Conservation (phyloP, 2,113 vertebrate genomes). For the Atlantisia rogersi region DNA sequence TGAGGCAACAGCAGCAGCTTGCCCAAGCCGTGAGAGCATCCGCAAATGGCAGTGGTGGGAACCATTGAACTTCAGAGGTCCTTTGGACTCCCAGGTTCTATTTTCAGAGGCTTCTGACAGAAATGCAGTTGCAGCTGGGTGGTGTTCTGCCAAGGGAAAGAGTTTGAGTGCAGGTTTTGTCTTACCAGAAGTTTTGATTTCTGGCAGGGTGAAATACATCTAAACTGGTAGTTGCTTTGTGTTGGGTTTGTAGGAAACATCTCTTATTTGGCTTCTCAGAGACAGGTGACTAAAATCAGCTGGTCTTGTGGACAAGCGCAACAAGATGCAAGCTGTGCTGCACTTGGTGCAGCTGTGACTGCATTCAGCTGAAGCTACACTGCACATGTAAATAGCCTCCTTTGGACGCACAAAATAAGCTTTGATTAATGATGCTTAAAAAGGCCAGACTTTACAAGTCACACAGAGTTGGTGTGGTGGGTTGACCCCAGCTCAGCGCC, state of each 20-base stretch:
- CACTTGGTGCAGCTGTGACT: not conserved
- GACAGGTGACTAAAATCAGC: not conserved
- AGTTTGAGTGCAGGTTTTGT: not conserved
- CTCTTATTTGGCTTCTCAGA: not conserved
- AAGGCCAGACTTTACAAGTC: not conserved
- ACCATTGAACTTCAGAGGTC: accelerated
- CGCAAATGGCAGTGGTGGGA: not conserved
- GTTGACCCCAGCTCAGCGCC: no score
- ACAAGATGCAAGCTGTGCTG: not conserved
- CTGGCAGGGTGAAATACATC: not conserved
- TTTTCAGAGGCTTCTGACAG: not conserved
- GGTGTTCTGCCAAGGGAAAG: not conserved
- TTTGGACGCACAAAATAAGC: not conserved
- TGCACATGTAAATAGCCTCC: not conserved
- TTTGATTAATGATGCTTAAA: not conserved
- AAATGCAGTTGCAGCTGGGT: not conserved
- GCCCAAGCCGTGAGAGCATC: no score
- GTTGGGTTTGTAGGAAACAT: not conserved
- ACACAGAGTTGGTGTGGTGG: no score
- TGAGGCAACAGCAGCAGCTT: not conserved
- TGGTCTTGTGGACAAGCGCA: not conserved
- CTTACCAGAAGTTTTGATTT: not conserved
- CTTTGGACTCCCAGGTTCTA: not conserved
- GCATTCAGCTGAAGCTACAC: not conserved
- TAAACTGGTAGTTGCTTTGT: no score